Percentiles rank a stretch among this genome's conserved stretches.
Evolutionary conservation across 2,797 vertebrate species (phyloP).

Genomic region (Natrix natrix): DNA sequence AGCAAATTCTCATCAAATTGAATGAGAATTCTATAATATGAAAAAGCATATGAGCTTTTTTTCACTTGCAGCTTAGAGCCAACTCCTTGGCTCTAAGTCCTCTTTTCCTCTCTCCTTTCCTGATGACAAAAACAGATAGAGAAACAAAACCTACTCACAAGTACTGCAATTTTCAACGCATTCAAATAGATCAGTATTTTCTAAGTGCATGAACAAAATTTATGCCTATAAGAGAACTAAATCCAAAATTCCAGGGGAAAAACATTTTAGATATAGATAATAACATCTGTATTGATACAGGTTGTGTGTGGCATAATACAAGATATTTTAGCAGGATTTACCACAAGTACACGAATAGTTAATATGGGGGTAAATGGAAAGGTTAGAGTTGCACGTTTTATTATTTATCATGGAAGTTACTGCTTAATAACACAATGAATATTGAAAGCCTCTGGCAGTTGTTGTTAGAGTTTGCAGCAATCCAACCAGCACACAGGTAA

Average conservation of each 20-base stretch:
- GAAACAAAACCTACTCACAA: background rate
- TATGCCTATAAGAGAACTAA: background rate
- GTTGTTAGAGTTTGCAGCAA: too few species aligned
- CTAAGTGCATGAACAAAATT: background rate
- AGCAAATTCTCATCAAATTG: background rate
- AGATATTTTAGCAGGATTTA: background rate
- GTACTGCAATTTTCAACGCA: background rate
- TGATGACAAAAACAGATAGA: background rate
- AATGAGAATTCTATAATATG: background rate
- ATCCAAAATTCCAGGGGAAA: background rate
- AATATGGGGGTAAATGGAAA: background rate
- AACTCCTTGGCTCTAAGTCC: background rate
- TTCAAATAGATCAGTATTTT: background rate
- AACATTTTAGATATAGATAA: background rate
- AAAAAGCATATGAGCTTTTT: background rate
- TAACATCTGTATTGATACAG: background rate
- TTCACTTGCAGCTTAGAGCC: background rate
- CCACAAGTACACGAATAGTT: background rate
- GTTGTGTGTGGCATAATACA: background rate
- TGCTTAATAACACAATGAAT: background rate
- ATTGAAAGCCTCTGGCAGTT: background rate
- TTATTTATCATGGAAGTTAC: background rate
- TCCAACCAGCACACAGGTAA: too few species aligned
- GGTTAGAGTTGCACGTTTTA: background rate
- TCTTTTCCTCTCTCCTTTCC: background rate